Base-by-base conservation (phyloP, 2,797 vertebrate species). In the Lindbergichthys nudifrons region DNA sequence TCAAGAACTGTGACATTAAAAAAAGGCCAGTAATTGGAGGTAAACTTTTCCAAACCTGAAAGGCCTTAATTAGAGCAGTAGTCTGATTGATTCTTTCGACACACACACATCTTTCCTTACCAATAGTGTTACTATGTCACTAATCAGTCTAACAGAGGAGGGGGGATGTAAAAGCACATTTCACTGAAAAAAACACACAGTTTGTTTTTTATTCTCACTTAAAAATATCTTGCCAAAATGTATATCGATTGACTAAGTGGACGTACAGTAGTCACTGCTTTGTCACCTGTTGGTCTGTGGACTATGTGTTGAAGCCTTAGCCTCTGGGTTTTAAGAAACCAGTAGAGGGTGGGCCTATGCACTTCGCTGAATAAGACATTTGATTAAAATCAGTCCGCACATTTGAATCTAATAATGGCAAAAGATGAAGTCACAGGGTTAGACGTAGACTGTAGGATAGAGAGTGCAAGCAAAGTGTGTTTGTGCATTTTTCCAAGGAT, bases 1-100 rank as follows among this genome's bases (percentile, higher is more conserved):
- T 70, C 19, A 45, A 66, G 67, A 36, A 11, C 15, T 30, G 15
- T 51, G 56, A 46, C 66, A 56, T 50, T 70, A 19, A 65, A 65
- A 26, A 23, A 59, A 64, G 23, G 36, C 6, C 7, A 21, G 15
- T 51, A 13, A 60, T 41, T 48, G 21, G 62, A 61, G 32, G 32
- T 77, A 11, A 53, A 12, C 18, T 54, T 48, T 19, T 52, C 19
- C 52, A 26, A 70, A 48, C 43, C 23, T n/a, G n/a, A 43, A 71
- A 61, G 26, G 16, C 50, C 23, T 7, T 11, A 50, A 63, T 63
- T 61, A 61, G 26, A 50, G 8, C 2, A 2, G 15, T 14, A 21
- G 12, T 47, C 16, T 53, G 72, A 41, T 36, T 60, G 18, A 77
- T 71, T 30, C 21, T 18, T 32, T 6, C 30, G 26, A 9, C 60